Evolutionary conservation across 1,140 invertebrate species (phyloP).

Genomic region (Polyergus mexicanus): DNA sequence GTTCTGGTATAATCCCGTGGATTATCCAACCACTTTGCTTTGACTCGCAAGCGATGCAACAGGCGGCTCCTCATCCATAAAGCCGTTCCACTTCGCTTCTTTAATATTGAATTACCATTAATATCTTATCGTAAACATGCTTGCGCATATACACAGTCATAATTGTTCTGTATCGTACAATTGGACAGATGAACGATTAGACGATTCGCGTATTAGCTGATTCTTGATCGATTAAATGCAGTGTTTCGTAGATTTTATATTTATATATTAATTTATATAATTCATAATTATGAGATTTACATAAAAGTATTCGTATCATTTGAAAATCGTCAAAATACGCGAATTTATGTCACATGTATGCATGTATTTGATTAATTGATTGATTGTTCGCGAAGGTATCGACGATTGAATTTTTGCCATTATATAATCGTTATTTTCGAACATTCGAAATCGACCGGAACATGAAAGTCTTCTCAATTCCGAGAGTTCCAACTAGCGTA

Average conservation of each 20-base stretch:
- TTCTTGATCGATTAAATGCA: neutral
- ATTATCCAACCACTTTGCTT: slow-evolving; percentile 29
- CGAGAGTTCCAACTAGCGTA: neutral
- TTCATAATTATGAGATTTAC: neutral
- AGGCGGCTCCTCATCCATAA: slow-evolving; percentile 55
- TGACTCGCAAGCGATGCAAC: slow-evolving; percentile 41
- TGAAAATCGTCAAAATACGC: no score
- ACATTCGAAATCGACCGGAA: slow-evolving; percentile 2
- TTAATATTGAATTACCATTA: slow-evolving; percentile 28
- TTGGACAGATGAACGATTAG: slow-evolving; percentile 4
- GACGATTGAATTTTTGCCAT: neutral
- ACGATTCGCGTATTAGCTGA: neutral
- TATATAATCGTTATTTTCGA: neutral
- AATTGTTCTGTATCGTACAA: slow-evolving; percentile 36
- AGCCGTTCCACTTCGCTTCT: slow-evolving; percentile 46
- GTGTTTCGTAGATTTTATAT: slow-evolving; percentile 25
- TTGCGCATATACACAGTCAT: neutral
- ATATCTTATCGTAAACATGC: slow-evolving; percentile 7
- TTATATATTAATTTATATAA: neutral
- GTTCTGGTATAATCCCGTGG: neutral
- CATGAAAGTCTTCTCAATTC: slow-evolving; percentile 18
- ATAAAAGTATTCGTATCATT: neutral
- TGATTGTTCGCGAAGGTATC: no score
- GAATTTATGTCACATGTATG: neutral
- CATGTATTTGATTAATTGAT: neutral